These are phyloP conservation scores for Lithophane ornitopus DNA, from an alignment of 2,888 invertebrate species.

Conservation along the genomic window DNA sequence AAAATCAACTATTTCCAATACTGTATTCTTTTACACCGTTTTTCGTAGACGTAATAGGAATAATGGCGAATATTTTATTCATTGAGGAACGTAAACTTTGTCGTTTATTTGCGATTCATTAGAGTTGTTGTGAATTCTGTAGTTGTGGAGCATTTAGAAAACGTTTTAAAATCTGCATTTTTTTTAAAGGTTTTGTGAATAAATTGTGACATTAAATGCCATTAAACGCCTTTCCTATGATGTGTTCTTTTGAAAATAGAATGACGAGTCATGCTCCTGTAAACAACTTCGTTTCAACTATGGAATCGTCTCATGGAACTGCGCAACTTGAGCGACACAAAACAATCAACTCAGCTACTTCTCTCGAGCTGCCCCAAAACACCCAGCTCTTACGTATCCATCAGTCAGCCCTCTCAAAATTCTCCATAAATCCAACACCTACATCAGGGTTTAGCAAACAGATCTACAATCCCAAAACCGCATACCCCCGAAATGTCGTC, in stretches of 20 bases:
- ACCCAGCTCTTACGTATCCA: background rate
- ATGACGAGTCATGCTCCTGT: too few species aligned
- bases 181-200: background rate
- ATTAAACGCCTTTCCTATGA: background rate
- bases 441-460: slow-evolving; percentile 3
- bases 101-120: slow-evolving; percentile 35
- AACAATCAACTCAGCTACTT: too few species aligned
- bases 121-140: slow-evolving; percentile 7
- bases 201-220: background rate
- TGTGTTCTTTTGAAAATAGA: background rate
- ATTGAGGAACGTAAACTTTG: slow-evolving; percentile 17
- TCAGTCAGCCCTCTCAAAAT: background rate
- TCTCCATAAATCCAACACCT: slow-evolving; percentile 34
- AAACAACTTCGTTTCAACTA: background rate
- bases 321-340: too few species aligned
- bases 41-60: slow-evolving; percentile 28
- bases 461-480: slow-evolving; percentile 42
- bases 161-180: background rate
- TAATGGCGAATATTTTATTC: slow-evolving; percentile 38
- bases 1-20: slow-evolving; percentile 44
- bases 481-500: slow-evolving; percentile 42
- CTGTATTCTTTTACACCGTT: slow-evolving; percentile 17
- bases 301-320: too few species aligned
- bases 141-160: slow-evolving; percentile 15
- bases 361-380: too few species aligned